Evolutionary conservation across 2,797 vertebrate genomes (phyloP).

Genomic region (Cirrhinus mrigala): DNA sequence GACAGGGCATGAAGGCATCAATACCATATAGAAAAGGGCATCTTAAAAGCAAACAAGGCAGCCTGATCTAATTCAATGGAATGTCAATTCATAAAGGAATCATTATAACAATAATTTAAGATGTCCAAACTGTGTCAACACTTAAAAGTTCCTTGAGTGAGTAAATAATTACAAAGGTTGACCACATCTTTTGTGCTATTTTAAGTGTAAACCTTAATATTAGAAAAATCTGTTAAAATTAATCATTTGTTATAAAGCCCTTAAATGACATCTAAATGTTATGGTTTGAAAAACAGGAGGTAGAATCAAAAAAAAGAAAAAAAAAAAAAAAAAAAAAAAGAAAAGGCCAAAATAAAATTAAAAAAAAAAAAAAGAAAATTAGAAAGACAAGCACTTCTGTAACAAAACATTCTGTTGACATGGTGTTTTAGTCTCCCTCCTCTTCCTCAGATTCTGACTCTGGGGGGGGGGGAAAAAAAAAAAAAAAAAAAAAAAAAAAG

Average conservation of each 20-base stretch:
- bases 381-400: constrained; percentile 80
- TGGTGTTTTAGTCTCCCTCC: constrained; percentile 88
- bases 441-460: constrained; percentile 97
- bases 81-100: constrained; percentile 49
- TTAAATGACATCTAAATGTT: constrained; percentile 84
- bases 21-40: constrained; percentile 25
- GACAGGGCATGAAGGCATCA: constrained; percentile 37
- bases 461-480: too few relatives aligned
- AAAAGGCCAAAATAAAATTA: constrained; percentile 65
- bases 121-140: constrained; percentile 53
- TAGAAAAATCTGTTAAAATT: constrained; percentile 81
- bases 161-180: constrained; percentile 50
- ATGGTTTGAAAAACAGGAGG: constrained; percentile 89
- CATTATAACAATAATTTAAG: constrained; percentile 47
- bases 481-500: neutral
- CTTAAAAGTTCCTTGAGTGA: constrained; percentile 35
- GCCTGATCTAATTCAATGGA: constrained; percentile 48
- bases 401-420: constrained; percentile 85
- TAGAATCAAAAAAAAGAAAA: constrained; percentile 82
- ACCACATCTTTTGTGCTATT: constrained; percentile 56
- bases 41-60: constrained; percentile 42
- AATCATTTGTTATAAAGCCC: constrained; percentile 81
- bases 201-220: constrained; percentile 73
- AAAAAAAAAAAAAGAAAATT: constrained; percentile 71
- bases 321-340: constrained; percentile 70